Evolutionary conservation across 2,113 vertebrate species (phyloP).

Genomic region (Urocolius indicus): DNA sequence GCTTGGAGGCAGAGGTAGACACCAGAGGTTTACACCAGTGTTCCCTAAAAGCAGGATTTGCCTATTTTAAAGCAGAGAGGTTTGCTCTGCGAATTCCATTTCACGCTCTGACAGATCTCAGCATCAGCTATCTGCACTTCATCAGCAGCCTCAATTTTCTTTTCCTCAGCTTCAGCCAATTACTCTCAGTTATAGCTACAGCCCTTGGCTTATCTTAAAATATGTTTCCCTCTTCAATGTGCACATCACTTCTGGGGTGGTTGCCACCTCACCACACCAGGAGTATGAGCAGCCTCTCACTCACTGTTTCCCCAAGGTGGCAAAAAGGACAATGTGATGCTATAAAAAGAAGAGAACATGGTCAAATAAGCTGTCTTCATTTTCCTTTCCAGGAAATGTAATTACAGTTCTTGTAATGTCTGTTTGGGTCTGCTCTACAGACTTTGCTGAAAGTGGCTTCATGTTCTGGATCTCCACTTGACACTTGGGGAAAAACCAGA

Average conservation of each 20-base stretch:
- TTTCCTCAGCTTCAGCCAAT: conserved; percentile 53
- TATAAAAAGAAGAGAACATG: not conserved
- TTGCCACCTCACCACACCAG: not conserved
- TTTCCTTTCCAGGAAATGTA: conserved; percentile 29
- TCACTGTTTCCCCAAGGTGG: conserved; percentile 17
- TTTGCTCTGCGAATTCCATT: conserved; percentile 8
- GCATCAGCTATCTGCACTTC: conserved; percentile 22
- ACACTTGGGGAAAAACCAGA: not conserved
- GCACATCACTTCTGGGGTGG: conserved; percentile 18
- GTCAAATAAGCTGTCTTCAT: conserved; percentile 13
- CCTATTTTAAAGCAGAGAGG: not conserved
- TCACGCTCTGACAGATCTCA: conserved; percentile 29
- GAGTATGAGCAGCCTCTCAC: not conserved
- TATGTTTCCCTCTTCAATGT: not conserved
- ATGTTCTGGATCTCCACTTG: not conserved
- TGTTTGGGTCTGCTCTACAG: not conserved
- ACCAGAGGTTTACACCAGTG: not conserved
- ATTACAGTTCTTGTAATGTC: not conserved
- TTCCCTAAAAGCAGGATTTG: conserved; percentile 14
- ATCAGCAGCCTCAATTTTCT: conserved; percentile 24
- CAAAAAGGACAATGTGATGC: conserved; percentile 3
- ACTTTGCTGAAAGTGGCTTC: not conserved
- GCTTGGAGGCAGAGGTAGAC: not conserved
- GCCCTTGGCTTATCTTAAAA: conserved; percentile 21
- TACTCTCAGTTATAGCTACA: conserved; percentile 27